These are phyloP conservation scores for Eilema sororculum DNA, from an alignment of 2,888 invertebrate genomes.

Conservation along the genomic window DNA sequence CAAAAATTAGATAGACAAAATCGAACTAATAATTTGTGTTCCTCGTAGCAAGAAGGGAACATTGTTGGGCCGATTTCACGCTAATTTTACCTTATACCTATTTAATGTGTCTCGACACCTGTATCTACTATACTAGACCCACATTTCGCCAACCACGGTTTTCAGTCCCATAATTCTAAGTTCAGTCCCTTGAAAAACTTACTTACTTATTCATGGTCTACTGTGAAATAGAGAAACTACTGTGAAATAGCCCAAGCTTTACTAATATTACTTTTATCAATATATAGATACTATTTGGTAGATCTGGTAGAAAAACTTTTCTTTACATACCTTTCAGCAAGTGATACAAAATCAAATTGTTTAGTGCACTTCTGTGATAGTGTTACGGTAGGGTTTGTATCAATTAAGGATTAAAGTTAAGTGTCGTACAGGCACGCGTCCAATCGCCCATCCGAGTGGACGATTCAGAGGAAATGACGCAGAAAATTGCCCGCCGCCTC, in stretches of 20 bases:
- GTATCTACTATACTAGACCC: too few species aligned
- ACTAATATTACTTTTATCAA: not conserved
- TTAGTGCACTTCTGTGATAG: conserved; percentile 7
- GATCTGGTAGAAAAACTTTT: not conserved
- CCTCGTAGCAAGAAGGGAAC: not conserved
- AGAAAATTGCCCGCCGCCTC: conserved; percentile 84
- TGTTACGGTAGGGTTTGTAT: conserved; percentile 55
- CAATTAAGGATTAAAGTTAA: conserved; percentile 72
- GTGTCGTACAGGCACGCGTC: conserved; percentile 64
- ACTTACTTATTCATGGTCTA: too few species aligned
- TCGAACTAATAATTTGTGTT: not conserved
- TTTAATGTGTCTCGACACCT: too few species aligned
- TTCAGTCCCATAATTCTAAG: too few species aligned
- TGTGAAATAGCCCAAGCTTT: not conserved
- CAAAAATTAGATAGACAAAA: not conserved
- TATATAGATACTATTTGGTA: not conserved
- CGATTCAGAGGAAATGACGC: conserved; percentile 84
- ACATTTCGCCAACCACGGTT: too few species aligned
- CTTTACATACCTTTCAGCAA: not conserved
- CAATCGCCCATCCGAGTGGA: conserved; percentile 70
- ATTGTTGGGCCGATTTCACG: too few species aligned
- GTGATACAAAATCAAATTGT: not conserved
- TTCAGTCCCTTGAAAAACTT: too few species aligned
- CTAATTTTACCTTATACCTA: too few species aligned
- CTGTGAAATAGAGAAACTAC: not conserved